Conservation (phyloP, 1,140 invertebrate genomes). For the Episyrphus balteatus region DNA sequence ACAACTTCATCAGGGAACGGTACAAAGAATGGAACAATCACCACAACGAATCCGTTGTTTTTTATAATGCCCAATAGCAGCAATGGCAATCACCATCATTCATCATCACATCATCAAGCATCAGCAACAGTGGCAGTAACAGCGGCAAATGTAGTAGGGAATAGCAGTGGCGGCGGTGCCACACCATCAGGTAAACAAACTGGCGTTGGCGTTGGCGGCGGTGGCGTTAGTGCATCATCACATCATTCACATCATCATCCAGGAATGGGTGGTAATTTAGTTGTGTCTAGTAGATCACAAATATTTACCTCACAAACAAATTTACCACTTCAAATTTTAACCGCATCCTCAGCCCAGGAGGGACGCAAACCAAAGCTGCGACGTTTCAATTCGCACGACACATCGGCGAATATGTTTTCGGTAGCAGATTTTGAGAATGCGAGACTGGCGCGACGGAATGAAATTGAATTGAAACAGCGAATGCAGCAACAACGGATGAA, state of each 20-base stretch:
- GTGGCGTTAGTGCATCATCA: too few species aligned
- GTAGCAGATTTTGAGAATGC: conserved; percentile 36
- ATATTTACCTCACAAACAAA: conserved; percentile 8
- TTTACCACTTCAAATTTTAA: conserved; percentile 7
- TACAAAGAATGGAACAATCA: conserved; percentile 5
- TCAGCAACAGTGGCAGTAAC: neutral
- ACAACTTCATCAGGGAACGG: conserved; percentile 1
- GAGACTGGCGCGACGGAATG: conserved; percentile 33
- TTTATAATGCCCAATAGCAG: conserved; percentile 9
- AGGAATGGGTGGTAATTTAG: neutral
- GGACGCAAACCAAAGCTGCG: conserved; percentile 32
- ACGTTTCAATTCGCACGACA: conserved; percentile 36
- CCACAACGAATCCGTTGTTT: conserved; percentile 9
- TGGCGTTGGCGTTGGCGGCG: too few species aligned
- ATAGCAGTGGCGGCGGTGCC: too few species aligned
- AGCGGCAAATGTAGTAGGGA: neutral
- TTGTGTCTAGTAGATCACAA: neutral
- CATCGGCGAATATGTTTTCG: conserved; percentile 36
- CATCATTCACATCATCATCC: too few species aligned
- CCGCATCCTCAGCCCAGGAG: conserved; percentile 9
- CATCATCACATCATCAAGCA: neutral
- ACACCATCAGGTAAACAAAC: too few species aligned
- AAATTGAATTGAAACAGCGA: conserved; percentile 33
- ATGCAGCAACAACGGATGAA: conserved; percentile 18
- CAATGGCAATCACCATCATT: conserved; percentile 1